Conservation (phyloP, 1,140 invertebrate genomes). For the Xylocopa sonorina region DNA sequence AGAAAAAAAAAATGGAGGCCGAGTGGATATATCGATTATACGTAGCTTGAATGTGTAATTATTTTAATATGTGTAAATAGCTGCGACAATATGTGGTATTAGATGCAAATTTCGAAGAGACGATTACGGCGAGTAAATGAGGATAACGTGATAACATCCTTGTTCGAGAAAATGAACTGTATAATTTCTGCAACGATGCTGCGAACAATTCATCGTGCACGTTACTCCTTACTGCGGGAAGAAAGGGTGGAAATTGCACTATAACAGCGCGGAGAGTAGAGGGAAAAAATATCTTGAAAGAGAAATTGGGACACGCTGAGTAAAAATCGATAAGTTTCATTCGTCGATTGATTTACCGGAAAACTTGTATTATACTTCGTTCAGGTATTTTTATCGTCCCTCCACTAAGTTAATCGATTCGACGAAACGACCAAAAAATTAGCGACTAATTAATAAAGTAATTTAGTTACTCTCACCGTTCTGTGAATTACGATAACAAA, state of each 20-base stretch:
- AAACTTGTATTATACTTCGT: neutral
- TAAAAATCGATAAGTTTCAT: neutral
- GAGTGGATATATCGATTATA: slow-evolving; percentile 41
- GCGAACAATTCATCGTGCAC: neutral
- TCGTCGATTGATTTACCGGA: neutral
- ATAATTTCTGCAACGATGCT: slow-evolving; percentile 6
- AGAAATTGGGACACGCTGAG: neutral
- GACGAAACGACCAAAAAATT: neutral
- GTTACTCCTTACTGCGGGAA: neutral
- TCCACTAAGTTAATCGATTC: neutral
- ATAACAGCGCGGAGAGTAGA: neutral
- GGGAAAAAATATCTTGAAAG: neutral
- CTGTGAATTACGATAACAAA: slow-evolving; percentile 16
- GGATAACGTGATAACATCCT: neutral
- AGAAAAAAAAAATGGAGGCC: neutral
- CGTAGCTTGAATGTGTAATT: slow-evolving; percentile 50
- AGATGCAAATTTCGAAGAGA: neutral
- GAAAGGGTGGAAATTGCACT: neutral
- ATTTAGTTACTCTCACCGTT: neutral
- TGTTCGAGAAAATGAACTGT: neutral
- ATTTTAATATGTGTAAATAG: slow-evolving; percentile 55
- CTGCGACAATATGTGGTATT: slow-evolving; percentile 44
- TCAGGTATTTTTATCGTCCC: slow-evolving; percentile 3
- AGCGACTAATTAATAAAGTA: neutral
- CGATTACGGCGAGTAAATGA: slow-evolving; percentile 3